Evolutionary conservation across 2,797 vertebrate genomes (phyloP), one percentile per base, ranked within the genome.

Genomic region (Moxostoma hubbsi): DNA sequence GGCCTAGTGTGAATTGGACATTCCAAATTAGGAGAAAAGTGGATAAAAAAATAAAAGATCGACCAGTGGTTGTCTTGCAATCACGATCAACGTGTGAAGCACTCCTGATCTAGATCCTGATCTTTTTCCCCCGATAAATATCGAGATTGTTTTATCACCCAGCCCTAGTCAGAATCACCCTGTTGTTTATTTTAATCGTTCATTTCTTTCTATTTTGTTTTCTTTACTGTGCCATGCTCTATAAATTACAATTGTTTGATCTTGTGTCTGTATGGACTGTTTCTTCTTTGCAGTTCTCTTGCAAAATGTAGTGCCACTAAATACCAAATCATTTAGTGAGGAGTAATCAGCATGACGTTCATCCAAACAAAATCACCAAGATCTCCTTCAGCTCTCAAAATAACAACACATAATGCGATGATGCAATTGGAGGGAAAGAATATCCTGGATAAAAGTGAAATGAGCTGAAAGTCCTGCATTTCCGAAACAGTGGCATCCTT

Each of bases 271-370:
- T 77, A 83, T 66, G 77, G 61, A 36, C 61, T 1, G 9, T 16
- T 70, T 59, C 13, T 51, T 55, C 24, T 67, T 71, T 59, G 62
- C 68, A 62, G 59, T 64, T 71, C 18, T 84, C 73, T 71, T 15
- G 50, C 57, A 75, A 70, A 66, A 57, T 71, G 58, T 67, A 83
- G 58, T 24, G 63, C 63, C 64, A 54, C 58, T 80, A 81, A 82
- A 84, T 79, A 81, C 69, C 57, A 80, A 64, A 75, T 69, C 58
- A 65, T 24, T 80, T 62, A 75, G 54, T 18, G 59, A 55, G 76
- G 55, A 83, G 76, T 82, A 72, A 85, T 83, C 66, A 72, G 64
- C 24, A 12, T 81, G 83, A 78, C 81, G 74, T 78, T 85, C 83
- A 72, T 79, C 80, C 62, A 73, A 68, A 82, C 67, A 49, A 68